Evolutionary conservation across 37 sponge, comb jelly and placozoan species (phyloP).

Genomic region (Chondrosia reniformis): DNA sequence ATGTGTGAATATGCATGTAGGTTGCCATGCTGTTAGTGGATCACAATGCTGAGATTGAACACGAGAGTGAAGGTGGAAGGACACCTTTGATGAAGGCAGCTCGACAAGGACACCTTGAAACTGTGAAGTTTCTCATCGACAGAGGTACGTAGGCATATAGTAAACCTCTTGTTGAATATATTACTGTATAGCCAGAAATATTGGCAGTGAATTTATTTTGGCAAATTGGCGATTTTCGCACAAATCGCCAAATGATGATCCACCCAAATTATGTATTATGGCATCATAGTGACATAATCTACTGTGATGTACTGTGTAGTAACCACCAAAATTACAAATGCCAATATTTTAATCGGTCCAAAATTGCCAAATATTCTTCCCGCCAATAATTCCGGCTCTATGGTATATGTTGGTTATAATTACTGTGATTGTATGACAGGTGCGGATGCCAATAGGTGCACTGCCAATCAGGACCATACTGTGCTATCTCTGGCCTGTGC

Average conservation of each 20-base stretch:
- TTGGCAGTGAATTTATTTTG: no score
- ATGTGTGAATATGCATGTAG: no score
- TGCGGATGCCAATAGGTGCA: conserved; percentile 53
- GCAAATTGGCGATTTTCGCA: no score
- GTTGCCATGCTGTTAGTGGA: conserved; percentile 57
- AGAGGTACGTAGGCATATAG: conserved; percentile 55
- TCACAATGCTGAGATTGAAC: conserved; percentile 72
- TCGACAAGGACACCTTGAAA: conserved; percentile 71
- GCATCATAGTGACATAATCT: no score
- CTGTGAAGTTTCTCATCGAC: conserved; percentile 63
- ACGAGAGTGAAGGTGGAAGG: conserved; percentile 74
- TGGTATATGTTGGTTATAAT: neutral
- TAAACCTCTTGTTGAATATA: no score
- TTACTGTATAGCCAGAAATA: no score
- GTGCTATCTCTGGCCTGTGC: conserved; percentile 82
- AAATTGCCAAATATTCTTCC: no score
- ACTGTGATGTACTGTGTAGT: no score
- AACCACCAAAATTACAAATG: no score
- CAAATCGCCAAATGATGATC: neutral
- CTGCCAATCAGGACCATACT: conserved; percentile 77
- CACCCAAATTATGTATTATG: no score
- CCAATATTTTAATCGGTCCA: no score
- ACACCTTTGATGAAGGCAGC: conserved; percentile 89
- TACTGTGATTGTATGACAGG: conserved; percentile 19
- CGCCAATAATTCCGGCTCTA: no score